Percentiles rank a stretch among this genome's conserved stretches.
phyloP scores from a whole-genome alignment of 2,888 invertebrate genomes.

The Apamea sordens region DNA sequence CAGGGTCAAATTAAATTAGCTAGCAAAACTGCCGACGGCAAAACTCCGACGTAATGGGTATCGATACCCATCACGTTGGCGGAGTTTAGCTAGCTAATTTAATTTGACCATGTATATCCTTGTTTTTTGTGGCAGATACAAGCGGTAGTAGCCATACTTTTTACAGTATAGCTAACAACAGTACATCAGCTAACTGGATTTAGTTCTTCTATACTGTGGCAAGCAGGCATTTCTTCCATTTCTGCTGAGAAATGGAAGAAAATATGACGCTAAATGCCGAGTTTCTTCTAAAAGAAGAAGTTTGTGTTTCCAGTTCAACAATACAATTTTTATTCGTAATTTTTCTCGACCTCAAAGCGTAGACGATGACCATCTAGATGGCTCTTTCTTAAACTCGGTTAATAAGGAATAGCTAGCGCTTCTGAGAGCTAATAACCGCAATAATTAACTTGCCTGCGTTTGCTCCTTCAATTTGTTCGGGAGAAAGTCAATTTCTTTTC shows the following conservation, averaged over 20 bases:
- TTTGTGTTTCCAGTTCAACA: background rate
- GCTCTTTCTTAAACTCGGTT: background rate
- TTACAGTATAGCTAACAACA: too few species aligned
- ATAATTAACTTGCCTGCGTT: background rate
- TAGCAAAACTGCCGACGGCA: too few species aligned
- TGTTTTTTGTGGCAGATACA: too few species aligned
- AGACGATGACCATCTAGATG: background rate
- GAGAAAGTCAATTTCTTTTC: background rate
- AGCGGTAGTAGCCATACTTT: too few species aligned
- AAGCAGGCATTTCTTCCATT: too few species aligned
- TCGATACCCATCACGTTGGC: too few species aligned
- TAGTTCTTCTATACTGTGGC: too few species aligned
- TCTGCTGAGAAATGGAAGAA: background rate
- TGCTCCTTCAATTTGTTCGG: background rate
- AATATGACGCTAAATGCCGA: background rate
- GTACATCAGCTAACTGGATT: too few species aligned
- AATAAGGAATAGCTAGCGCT: background rate
- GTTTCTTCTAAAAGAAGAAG: background rate
- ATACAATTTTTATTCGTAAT: conserved; percentile 1
- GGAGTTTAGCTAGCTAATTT: too few species aligned
- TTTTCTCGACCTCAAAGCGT: background rate
- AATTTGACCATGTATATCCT: too few species aligned
- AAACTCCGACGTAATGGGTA: too few species aligned
- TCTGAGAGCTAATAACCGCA: background rate
- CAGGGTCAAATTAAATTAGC: too few species aligned